Evolutionary conservation across 2,797 vertebrate genomes (phyloP).

Genomic region (Octomys mimax): DNA sequence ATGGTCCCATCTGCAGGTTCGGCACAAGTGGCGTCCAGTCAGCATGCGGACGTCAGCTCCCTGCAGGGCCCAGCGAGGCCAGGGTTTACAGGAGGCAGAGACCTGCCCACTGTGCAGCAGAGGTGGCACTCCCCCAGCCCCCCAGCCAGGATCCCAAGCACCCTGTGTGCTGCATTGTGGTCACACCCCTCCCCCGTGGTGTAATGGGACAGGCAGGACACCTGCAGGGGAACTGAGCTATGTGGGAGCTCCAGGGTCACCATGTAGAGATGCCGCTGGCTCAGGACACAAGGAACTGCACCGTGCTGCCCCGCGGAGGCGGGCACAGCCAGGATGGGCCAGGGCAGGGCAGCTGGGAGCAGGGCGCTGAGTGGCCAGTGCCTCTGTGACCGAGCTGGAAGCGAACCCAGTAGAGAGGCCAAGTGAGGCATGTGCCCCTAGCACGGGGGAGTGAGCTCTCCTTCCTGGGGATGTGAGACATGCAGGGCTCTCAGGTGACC

Average conservation of each 20-base stretch:
- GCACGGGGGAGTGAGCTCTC: too few relatives aligned
- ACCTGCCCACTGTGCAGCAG: background rate
- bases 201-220: background rate
- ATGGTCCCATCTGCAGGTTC: background rate
- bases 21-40: background rate
- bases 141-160: rapidly evolving
- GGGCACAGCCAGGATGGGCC: background rate
- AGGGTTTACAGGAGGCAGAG: background rate
- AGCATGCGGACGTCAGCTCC: background rate
- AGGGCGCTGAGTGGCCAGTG: too few relatives aligned
- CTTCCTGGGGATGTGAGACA: background rate
- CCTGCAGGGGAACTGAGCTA: background rate
- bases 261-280: too few relatives aligned
- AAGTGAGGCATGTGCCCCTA: background rate
- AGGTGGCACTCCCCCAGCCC: background rate
- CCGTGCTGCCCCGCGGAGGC: too few relatives aligned
- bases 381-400: background rate
- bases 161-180: too few relatives aligned
- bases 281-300: background rate
- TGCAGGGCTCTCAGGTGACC: background rate
- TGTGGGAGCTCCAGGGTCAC: background rate
- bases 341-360: background rate
- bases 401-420: too few relatives aligned
- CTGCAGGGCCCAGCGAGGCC: background rate
- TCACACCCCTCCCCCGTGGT: too few relatives aligned